Evolutionary conservation across 2,113 vertebrate species (phyloP).

Genomic region (Rhinolophus ferrumequinum): DNA sequence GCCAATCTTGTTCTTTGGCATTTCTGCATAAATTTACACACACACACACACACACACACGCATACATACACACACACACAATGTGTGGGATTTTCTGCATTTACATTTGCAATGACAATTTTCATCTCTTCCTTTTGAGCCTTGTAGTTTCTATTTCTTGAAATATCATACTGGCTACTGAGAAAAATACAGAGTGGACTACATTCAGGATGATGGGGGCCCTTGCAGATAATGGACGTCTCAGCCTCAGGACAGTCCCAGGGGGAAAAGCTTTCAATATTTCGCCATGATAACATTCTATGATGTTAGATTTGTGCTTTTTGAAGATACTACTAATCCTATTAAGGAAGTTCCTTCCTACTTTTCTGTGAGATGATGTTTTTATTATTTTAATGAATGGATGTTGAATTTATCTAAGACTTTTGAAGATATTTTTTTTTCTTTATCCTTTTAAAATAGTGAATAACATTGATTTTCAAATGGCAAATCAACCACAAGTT

Average conservation of each 20-base stretch:
- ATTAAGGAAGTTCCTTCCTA: background rate
- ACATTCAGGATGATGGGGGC: background rate
- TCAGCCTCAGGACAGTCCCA: background rate
- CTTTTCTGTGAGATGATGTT: background rate
- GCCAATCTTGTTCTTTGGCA: background rate
- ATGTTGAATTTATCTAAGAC: background rate
- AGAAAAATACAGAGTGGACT: background rate
- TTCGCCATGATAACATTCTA: background rate
- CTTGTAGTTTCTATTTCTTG: background rate
- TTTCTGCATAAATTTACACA: background rate
- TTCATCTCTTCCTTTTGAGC: background rate
- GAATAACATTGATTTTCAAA: background rate
- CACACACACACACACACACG: background rate
- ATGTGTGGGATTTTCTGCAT: background rate
- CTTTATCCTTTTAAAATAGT: conserved; percentile 1
- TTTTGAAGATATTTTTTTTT: background rate
- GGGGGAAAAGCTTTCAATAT: background rate
- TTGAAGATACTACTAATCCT: background rate
- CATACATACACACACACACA: background rate
- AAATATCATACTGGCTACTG: background rate
- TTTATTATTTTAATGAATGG: background rate
- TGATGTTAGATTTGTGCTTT: background rate
- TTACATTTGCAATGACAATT: background rate
- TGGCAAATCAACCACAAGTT: background rate
- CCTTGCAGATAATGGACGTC: background rate